phyloP scores from a whole-genome alignment of 2,113 vertebrate genomes.

The Edolisoma coerulescens region DNA sequence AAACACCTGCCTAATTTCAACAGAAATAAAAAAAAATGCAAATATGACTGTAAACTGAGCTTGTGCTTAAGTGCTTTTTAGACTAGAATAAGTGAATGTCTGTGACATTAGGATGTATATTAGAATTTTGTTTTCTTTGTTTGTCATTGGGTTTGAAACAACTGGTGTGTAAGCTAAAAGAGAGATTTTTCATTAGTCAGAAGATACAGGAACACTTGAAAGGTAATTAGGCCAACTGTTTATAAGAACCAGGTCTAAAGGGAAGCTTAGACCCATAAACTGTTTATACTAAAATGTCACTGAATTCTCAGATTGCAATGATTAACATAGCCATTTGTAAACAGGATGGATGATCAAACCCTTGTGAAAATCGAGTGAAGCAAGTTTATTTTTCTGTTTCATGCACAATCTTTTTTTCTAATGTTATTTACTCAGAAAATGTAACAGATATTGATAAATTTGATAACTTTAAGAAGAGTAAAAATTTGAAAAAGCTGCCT shows the following conservation, averaged over 20 bases:
- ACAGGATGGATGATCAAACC: conserved; percentile 44
- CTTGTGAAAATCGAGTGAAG: neutral
- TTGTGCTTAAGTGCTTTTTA: neutral
- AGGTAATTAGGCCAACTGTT: conserved; percentile 34
- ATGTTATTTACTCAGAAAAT: neutral
- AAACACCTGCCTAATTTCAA: neutral
- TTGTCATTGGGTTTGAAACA: neutral
- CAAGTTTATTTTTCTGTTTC: neutral
- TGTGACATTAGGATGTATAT: neutral
- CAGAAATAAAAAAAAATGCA: neutral
- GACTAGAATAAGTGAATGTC: neutral
- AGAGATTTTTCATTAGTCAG: conserved; percentile 19
- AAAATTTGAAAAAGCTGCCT: neutral
- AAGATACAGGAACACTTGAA: conserved; percentile 27
- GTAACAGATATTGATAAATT: neutral
- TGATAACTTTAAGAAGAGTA: neutral
- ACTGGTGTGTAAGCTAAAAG: neutral
- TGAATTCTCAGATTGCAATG: conserved; percentile 37
- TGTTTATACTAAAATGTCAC: conserved; percentile 17
- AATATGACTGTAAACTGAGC: neutral
- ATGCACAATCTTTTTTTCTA: neutral
- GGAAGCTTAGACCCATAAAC: conserved; percentile 20
- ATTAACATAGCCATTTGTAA: conserved; percentile 42
- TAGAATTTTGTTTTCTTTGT: neutral
- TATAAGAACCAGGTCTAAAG: conserved; percentile 21